Percentiles rank a stretch among this genome's conserved stretches.
phyloP scores from a whole-genome alignment of 2,797 vertebrate genomes.

The Furcifer pardalis region DNA sequence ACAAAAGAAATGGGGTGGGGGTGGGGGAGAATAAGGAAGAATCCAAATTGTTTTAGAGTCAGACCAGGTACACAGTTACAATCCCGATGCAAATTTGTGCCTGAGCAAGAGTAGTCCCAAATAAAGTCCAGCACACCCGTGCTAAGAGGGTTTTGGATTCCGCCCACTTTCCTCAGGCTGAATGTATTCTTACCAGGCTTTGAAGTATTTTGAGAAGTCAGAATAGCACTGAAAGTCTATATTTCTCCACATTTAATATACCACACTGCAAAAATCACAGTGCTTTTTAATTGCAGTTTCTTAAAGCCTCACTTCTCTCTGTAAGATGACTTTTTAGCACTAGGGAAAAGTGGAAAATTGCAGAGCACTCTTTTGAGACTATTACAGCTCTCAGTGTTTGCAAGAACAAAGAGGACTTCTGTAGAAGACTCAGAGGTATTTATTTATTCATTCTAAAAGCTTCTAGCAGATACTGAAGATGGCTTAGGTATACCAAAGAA shows the following conservation, averaged over 20 bases:
- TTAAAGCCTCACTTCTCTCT: constrained; percentile 43
- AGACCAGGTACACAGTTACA: too few species aligned
- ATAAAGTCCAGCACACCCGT: too few species aligned
- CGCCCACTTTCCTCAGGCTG: too few species aligned
- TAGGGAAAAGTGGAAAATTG: constrained; percentile 34
- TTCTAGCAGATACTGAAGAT: neutral
- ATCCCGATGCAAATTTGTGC: too few species aligned
- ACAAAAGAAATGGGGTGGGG: too few species aligned
- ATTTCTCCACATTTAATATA: constrained; percentile 41
- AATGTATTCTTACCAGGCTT: too few species aligned
- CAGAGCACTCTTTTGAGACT: constrained; percentile 23
- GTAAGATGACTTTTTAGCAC: constrained; percentile 44
- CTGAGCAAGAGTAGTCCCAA: too few species aligned
- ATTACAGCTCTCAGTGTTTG: constrained; percentile 38
- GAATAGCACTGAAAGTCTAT: too few species aligned
- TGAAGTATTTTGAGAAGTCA: too few species aligned
- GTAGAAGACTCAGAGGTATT: neutral
- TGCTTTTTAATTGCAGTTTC: constrained; percentile 55
- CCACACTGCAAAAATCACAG: constrained; percentile 49
- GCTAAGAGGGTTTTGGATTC: too few species aligned
- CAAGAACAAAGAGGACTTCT: neutral
- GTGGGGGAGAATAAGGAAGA: too few species aligned
- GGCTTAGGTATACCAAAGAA: neutral
- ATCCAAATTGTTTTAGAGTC: too few species aligned
- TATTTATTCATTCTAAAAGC: neutral